Evolutionary conservation across 2,113 vertebrate genomes (phyloP).

Genomic region (Silurus meridionalis): DNA sequence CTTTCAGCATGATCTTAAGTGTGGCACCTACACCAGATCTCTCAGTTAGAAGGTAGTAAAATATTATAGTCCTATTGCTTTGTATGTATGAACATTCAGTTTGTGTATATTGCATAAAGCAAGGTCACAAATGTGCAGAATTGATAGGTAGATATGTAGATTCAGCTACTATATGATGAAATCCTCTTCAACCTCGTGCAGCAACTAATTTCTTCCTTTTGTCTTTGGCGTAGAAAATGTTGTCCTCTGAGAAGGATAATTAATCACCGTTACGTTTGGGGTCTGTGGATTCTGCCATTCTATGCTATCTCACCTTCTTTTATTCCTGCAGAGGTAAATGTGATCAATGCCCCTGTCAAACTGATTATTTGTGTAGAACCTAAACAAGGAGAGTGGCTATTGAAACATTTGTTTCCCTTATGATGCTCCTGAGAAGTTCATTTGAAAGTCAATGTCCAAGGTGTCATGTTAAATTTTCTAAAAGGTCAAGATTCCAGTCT

Average conservation of each 20-base stretch:
- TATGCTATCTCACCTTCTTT: constrained; percentile 34
- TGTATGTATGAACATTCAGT: neutral
- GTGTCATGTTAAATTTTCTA: neutral
- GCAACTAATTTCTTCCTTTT: constrained; percentile 64
- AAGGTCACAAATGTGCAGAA: neutral
- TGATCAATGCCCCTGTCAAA: constrained; percentile 70
- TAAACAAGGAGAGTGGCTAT: constrained; percentile 56
- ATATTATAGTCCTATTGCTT: neutral
- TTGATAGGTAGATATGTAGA: constrained; percentile 65
- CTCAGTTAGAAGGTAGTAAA: constrained; percentile 36
- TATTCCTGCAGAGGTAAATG: constrained; percentile 57
- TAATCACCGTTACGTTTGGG: constrained; percentile 73
- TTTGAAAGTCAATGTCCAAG: constrained; percentile 13
- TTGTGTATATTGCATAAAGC: constrained; percentile 7
- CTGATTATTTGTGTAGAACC: constrained; percentile 67
- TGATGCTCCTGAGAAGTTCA: constrained; percentile 37
- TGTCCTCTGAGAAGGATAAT: constrained; percentile 70
- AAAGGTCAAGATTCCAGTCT: neutral
- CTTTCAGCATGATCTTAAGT: neutral
- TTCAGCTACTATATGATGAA: constrained; percentile 62
- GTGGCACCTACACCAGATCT: constrained; percentile 28
- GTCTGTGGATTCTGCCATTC: constrained; percentile 45
- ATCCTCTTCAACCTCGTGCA: constrained; percentile 67
- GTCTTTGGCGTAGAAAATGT: constrained; percentile 68
- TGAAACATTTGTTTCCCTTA: constrained; percentile 53